Conservation (phyloP, 2,888 invertebrate genomes). For the Cataglyphis cursor region DNA sequence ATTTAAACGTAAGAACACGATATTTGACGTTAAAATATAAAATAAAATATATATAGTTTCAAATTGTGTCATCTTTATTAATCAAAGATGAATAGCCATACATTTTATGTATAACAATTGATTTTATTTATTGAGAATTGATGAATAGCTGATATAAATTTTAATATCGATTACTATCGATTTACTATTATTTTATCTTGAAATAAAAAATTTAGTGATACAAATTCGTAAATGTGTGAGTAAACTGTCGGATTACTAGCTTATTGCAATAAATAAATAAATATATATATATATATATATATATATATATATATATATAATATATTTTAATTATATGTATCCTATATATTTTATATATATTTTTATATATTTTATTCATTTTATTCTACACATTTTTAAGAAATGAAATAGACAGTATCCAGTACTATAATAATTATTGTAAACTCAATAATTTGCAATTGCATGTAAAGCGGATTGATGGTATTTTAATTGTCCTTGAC, state of each 20-base stretch:
- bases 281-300: too few species aligned
- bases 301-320: too few species aligned
- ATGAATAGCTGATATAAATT: conserved; percentile 7
- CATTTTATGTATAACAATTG: background rate
- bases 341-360: background rate
- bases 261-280: background rate
- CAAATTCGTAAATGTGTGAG: conserved; percentile 14
- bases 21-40: background rate
- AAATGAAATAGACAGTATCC: background rate
- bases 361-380: background rate
- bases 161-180: background rate
- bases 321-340: background rate
- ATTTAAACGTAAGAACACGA: background rate
- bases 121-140: background rate
- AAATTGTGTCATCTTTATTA: background rate
- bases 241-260: conserved; percentile 24
- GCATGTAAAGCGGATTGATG: background rate
- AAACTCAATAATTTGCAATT: background rate
- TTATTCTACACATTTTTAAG: background rate
- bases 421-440: background rate
- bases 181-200: conserved; percentile 23
- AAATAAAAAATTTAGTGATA: background rate
- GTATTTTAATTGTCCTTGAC: background rate
- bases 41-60: background rate
- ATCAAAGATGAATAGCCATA: background rate